phyloP scores from a whole-genome alignment of 2,888 invertebrate genomes.

The Cacoxenus indagator region DNA sequence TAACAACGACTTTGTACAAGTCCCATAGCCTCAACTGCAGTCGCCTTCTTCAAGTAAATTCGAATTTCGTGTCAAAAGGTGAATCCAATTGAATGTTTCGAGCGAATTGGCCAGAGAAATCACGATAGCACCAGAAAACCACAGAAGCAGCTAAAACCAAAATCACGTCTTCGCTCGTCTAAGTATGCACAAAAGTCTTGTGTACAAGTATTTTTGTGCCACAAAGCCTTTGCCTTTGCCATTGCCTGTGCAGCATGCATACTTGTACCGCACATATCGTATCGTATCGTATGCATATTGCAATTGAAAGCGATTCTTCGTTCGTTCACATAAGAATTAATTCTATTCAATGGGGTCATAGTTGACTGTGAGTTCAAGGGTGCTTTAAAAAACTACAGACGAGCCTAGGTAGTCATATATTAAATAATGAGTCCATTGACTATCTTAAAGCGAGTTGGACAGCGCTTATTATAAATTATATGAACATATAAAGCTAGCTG shows the following conservation, averaged over 20 bases:
- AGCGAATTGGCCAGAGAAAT: constrained; percentile 58
- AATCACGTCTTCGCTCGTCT: constrained; percentile 38
- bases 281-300: constrained; percentile 5
- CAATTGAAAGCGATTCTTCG: constrained; percentile 11
- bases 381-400: background rate
- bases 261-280: too few species aligned
- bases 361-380: background rate
- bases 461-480: too few species aligned
- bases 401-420: background rate
- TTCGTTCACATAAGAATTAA: background rate
- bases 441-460: too few species aligned
- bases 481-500: too few species aligned
- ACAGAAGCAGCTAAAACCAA: constrained; percentile 22
- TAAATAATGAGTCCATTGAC: background rate
- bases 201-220: constrained; percentile 37
- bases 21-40: constrained; percentile 30
- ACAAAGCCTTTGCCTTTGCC: background rate
- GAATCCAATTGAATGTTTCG: constrained; percentile 59
- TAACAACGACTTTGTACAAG: constrained; percentile 31
- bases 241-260: background rate
- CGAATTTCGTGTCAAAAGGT: constrained; percentile 61
- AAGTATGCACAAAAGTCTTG: constrained; percentile 51
- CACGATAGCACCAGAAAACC: constrained; percentile 46
- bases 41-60: constrained; percentile 59
- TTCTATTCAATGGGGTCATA: background rate